Evolutionary conservation across 1,140 invertebrate genomes (phyloP), one percentile per base, ranked within the genome.

Genomic region (Drosophila paulistorum): DNA sequence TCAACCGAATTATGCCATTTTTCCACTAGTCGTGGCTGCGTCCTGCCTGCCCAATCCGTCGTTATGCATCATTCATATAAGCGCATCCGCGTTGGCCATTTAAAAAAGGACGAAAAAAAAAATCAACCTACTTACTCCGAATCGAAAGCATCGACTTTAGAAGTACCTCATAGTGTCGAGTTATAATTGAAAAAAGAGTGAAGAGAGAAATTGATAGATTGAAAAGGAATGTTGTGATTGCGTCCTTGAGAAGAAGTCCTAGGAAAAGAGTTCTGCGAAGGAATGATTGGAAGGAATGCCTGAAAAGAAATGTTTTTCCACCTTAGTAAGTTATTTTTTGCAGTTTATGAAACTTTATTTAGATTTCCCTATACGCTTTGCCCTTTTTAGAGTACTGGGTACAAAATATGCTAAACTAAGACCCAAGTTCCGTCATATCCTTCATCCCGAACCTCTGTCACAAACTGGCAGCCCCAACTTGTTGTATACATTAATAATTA

Each of bases 1-100:
- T 90, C 81, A 90, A 77, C 79, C 77, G 70, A 90, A 90, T 86
- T 83, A 90, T 79, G 82, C 74, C 87, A 86, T 84, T 78, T 82
- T 68, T 59, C 61, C 55, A 65, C 61, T 73, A 71, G 68, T 68
- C 35, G 7, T 17, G 9, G 20, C 20, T 11, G 11, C 37, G 37
- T 13, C 37, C 37, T 39, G 37, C 33, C 14, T 59, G 33, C 17
- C 33, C 33, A 39, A 59, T 59, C 57, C 33, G 3, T 7, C 33
- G 33, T 17, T 59, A 51, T 51, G 39, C 62, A 64, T 64, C 62
- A 64, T 64, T 48, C 39, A 62, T 64, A 64, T 64, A 51, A 51
- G 48, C 64, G 54, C 65, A 67, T 67, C 65, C 65, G 45, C 45
- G 65, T 64, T 45, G 37, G 35, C 65, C 30, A 75, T 58, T 72